A percentile compares a stretch with the other conserved stretches of the same genome.
Conservation (phyloP, 2,113 vertebrate genomes). For the Pyrgilauda ruficollis region DNA sequence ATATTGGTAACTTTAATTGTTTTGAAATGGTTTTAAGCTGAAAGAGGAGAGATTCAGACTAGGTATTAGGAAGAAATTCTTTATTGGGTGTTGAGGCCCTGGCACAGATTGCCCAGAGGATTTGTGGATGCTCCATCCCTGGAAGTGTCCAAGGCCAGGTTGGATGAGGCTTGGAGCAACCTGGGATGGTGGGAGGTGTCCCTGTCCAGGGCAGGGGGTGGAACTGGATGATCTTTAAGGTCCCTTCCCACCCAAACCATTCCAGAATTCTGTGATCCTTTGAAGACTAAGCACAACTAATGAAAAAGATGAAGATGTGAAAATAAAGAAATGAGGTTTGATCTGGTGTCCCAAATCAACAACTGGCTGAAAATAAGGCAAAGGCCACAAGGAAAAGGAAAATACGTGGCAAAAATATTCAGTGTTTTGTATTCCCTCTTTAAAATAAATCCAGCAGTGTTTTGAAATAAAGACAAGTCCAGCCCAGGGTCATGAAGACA, state of each 20-base stretch:
- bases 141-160: fast-evolving
- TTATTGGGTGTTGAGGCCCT: neutral
- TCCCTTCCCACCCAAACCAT: neutral
- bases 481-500: neutral
- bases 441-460: neutral
- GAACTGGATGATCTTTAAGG: neutral
- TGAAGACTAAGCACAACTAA: neutral
- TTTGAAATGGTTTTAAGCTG: neutral
- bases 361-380: neutral
- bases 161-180: neutral
- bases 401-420: fast-evolving
- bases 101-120: neutral
- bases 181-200: neutral
- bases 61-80: neutral
- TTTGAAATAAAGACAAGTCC: neutral
- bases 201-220: no score
- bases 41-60: neutral
- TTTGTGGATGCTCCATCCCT: neutral
- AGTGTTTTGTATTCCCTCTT: neutral
- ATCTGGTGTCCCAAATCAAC: neutral
- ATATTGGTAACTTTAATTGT: neutral
- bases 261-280: neutral
- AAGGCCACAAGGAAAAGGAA: neutral
- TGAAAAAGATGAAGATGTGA: neutral
- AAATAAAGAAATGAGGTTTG: neutral